Percentiles rank a stretch among this genome's conserved stretches.
These are phyloP conservation scores for Yoshiicerus persimilis DNA, from an alignment of 1,140 invertebrate species.

Conservation along the genomic window DNA sequence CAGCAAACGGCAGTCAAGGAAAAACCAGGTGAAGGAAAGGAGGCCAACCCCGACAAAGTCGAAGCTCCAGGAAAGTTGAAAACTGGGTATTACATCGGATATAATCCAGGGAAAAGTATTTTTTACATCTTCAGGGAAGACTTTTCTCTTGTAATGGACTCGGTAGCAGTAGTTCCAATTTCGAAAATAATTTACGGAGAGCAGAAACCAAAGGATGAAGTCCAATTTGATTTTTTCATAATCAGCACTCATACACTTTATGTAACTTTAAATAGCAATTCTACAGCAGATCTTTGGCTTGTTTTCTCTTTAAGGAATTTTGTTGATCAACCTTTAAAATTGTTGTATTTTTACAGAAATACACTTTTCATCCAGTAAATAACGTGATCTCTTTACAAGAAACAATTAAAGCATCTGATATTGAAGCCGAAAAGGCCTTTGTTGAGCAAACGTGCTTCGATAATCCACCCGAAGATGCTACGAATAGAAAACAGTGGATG, in stretches of 20 bases:
- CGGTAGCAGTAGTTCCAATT: constrained; percentile 38
- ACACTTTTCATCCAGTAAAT: constrained; percentile 34
- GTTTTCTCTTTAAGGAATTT: too few relatives aligned
- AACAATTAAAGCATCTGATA: constrained; percentile 42
- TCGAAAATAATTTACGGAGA: constrained; percentile 39
- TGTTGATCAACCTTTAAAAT: neutral
- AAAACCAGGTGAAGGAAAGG: neutral
- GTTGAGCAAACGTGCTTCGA: constrained; percentile 44
- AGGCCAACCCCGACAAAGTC: neutral
- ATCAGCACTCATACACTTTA: constrained; percentile 13
- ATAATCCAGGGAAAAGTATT: constrained; percentile 27
- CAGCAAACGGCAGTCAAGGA: neutral
- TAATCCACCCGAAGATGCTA: constrained; percentile 30
- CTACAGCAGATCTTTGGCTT: too few relatives aligned
- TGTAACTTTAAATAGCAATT: constrained; percentile 5
- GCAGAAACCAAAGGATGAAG: constrained; percentile 27
- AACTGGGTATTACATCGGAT: constrained; percentile 33
- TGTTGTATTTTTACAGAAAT: constrained; percentile 30
- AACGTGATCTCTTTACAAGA: constrained; percentile 43
- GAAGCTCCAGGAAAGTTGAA: neutral
- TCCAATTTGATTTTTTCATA: constrained; percentile 40
- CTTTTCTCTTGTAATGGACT: constrained; percentile 37
- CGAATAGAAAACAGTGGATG: constrained; percentile 43
- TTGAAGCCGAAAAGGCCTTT: constrained; percentile 32
- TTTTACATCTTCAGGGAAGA: constrained; percentile 43